Base-by-base conservation (phyloP, 2,797 vertebrate genomes). In the Semaprochilodus insignis region DNA sequence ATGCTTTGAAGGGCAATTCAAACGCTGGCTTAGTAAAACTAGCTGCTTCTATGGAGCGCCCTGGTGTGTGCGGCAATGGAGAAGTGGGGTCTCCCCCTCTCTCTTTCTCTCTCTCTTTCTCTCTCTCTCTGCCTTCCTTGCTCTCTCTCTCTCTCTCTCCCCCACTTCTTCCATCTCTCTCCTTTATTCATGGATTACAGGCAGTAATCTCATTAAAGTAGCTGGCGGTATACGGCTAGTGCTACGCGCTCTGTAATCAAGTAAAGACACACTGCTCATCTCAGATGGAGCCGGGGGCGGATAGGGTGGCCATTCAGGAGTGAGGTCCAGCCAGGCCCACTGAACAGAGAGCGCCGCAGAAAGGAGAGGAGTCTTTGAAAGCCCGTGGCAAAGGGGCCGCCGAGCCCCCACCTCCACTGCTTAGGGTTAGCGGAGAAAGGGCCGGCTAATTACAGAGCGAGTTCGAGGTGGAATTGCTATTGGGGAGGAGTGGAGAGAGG, bases 391-490 rank as follows among this genome's bases (percentile, higher is more conserved):
- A 72, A 88, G 88, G 87, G 89, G 84, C 89, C 65, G 74, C 66
- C 57, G 79, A 94, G 88, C 90, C 90, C 77, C 87, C 83, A 87
- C 90, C 91, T 91, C 92, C 92, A 92, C 88, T 78, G 71, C 74
- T 85, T 74, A 76, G 74, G 80, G 84, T 75, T 36, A 78, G 80
- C 51, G 40, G 86, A 85, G 85, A 84, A 87, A 92, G 93, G 93
- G 94, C 95, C 93, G 95, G 93, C 94, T 96, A 98, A 97, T 98
- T 97, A 97, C 90, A 93, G 94, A 95, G 95, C 93, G 95, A 85
- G 95, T 95, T 96, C 95, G 96, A 95, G 94, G 96, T 94, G 95
- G 96, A 96, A 96, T 97, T 97, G 97, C 96, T 97, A 96, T 96
- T 95, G 94, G 96, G 94, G 60, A 66, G 95, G 96, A 91, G 94